Evolutionary conservation across 1,140 invertebrate species (phyloP).

Genomic region (Drosophila tani): DNA sequence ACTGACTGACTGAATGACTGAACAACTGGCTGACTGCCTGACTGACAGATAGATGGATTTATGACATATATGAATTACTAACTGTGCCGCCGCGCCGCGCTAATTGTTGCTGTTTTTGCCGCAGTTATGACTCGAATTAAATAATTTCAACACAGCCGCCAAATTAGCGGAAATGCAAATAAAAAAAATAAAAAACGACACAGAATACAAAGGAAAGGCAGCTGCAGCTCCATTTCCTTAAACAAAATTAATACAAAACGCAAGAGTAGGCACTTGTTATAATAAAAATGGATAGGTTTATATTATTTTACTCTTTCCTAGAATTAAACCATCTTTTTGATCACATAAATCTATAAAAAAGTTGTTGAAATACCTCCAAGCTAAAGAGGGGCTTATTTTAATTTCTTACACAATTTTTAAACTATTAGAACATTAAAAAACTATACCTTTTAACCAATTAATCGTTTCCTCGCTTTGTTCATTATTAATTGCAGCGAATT

Average conservation of each 20-base stretch:
- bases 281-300: not conserved
- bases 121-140: constrained; percentile 65
- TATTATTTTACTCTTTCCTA: no score
- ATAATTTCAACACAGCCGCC: constrained; percentile 67
- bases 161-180: constrained; percentile 70
- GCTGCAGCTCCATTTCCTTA: not conserved
- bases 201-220: not conserved
- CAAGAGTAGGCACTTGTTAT: no score
- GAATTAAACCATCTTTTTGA: no score
- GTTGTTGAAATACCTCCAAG: no score
- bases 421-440: not conserved
- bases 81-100: constrained; percentile 59
- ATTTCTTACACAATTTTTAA: no score
- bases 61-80: constrained; percentile 81
- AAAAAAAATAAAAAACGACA: not conserved
- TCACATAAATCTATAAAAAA: no score
- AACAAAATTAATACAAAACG: not conserved
- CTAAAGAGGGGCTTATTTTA: no score
- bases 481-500: constrained; percentile 13
- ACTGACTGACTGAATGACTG: constrained; percentile 16
- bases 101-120: constrained; percentile 56
- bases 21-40: constrained; percentile 42
- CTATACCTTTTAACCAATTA: not conserved
- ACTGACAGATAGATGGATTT: constrained; percentile 74
- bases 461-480: constrained; percentile 14